Evolutionary conservation across 2,888 invertebrate genomes (phyloP).

Genomic region (Arrhopalites spinosus): DNA sequence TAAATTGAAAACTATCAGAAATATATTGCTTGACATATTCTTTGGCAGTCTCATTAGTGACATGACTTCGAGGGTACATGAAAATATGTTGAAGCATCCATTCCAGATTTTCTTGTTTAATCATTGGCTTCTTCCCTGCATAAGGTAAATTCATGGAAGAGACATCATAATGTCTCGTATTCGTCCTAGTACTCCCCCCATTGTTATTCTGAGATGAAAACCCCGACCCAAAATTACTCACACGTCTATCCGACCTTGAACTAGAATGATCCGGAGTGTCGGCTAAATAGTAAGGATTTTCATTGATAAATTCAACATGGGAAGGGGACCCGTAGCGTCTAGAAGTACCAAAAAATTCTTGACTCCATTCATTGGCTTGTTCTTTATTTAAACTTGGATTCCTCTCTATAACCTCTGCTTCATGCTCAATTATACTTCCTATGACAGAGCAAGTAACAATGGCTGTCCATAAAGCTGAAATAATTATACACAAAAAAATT

Average conservation of each 20-base stretch:
- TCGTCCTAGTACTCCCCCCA: conserved; percentile 29
- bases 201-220: neutral
- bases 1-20: conserved; percentile 51
- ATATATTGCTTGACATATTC: conserved; percentile 54
- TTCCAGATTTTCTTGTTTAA: conserved; percentile 54
- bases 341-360: conserved; percentile 46
- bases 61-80: conserved; percentile 55
- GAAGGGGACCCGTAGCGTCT: conserved; percentile 23
- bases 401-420: conserved; percentile 47
- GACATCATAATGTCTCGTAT: conserved; percentile 47
- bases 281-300: conserved; percentile 1
- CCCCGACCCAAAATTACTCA: conserved; percentile 8
- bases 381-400: conserved; percentile 45
- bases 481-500: neutral
- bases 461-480: conserved; percentile 48
- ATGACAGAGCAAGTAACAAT: conserved; percentile 46
- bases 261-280: neutral
- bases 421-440: conserved; percentile 48
- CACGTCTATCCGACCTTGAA: conserved; percentile 1
- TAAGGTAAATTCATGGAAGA: conserved; percentile 20
- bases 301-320: conserved; percentile 5
- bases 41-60: conserved; percentile 56
- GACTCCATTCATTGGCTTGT: conserved; percentile 46
- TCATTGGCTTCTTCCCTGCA: conserved; percentile 38
- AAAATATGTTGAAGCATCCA: conserved; percentile 56